Base-by-base conservation (phyloP, 1,140 invertebrate species). In the Solen grandis region DNA sequence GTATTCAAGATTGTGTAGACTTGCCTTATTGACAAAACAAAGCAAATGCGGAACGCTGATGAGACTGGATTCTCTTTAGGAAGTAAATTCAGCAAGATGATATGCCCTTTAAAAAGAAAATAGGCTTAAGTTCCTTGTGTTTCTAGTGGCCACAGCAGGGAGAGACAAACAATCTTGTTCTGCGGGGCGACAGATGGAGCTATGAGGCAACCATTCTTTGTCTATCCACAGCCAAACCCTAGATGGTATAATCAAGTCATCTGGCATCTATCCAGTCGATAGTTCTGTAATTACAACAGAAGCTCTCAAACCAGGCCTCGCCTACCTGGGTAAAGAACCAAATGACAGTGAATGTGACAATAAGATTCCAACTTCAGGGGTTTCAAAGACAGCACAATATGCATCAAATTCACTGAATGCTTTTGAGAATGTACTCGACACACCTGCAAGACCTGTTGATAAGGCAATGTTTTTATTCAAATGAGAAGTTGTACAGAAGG, bases 381-480 rank as follows among this genome's bases (percentile, higher is more conserved):
- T 27, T 52, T 38, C 13, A 76, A 25, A 27, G 31, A n/a, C 63
- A 16, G 4, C 35, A 19, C 41, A 54, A 29, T 22, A 65, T 14
- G 16, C 46, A 63, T 31, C 50, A 13, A 62, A 36, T 52, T 31
- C 72, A n/a, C 59, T 75, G 16, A 59, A 84, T 27, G 55, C 69
- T 66, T 69, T 77, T 22, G 33, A 70, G 27, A 27, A 29, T 8
- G 22, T 16, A 25, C 27, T 74, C 19, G 31, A 29, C 33, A 77
- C 73, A 60, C 72, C 81, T 70, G 36, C 50, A 10, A 74, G 57
- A n/a, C 27, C 63, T 1, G 27, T 52, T 22, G 10, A 25, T 55
- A 14, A 27, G 68, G 22, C 54, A 36, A 29, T 41, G 80, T n/a
- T 82, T 69, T 72, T 72, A 82, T 50, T 55, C 73, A 29, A 76